A percentile compares a stretch with the other conserved stretches of the same genome.
These are phyloP conservation scores for Pongo abelii DNA, from an alignment of 2,113 vertebrate genomes.

Conservation along the genomic window DNA sequence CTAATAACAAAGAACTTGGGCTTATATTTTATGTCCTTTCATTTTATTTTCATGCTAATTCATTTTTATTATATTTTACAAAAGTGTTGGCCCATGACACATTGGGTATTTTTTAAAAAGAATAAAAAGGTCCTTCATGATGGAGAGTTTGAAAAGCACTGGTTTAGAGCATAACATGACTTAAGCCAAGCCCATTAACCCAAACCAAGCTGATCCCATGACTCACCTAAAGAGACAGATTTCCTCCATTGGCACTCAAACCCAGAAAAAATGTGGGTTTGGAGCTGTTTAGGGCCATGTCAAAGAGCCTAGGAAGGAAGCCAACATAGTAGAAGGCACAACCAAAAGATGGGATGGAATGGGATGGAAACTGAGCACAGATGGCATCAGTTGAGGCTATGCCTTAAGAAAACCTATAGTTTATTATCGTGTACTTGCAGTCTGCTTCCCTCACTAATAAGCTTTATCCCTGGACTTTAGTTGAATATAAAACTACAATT, in stretches of 20 bases:
- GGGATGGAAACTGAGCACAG: not conserved
- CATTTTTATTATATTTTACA: not conserved
- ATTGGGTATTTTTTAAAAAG: not conserved
- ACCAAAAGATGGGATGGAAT: not conserved
- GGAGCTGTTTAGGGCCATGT: not conserved
- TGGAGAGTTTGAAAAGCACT: not conserved
- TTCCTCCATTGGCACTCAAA: not conserved
- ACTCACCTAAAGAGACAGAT: not conserved
- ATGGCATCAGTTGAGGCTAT: not conserved
- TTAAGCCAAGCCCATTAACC: not conserved
- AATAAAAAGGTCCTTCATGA: not conserved
- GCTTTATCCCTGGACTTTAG: not conserved
- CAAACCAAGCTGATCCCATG: not conserved
- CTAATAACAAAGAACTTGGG: not conserved
- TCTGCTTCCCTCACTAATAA: not conserved
- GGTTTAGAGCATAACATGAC: not conserved
- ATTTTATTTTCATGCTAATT: constrained; percentile 17
- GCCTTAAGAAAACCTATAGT: not conserved
- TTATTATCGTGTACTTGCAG: not conserved
- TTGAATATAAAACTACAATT: not conserved
- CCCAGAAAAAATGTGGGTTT: not conserved
- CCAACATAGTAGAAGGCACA: too few species aligned
- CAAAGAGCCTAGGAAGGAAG: not conserved
- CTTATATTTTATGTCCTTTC: not conserved
- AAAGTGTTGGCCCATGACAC: not conserved